phyloP scores from a whole-genome alignment of 2,113 vertebrate species.

The Coregonus clupeaformis region DNA sequence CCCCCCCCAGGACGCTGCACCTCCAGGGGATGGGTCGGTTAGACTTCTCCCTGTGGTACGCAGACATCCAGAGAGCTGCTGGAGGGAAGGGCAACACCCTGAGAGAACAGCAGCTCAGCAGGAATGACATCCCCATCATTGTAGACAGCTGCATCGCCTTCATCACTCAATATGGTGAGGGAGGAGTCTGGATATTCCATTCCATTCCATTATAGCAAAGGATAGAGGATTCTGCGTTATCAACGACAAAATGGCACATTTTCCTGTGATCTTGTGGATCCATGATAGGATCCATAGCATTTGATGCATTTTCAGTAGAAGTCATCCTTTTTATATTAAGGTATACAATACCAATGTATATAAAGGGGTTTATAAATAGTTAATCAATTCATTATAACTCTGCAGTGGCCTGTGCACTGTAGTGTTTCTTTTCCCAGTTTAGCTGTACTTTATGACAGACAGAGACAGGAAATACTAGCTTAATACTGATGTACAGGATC shows the following conservation, averaged over 20 bases:
- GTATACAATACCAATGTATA: no score
- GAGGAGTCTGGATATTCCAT: background rate
- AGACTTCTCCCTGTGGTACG: conserved; percentile 85
- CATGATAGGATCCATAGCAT: no score
- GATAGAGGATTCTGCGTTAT: background rate
- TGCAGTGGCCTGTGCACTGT: no score
- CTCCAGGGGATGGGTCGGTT: conserved; percentile 83
- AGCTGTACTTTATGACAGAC: no score
- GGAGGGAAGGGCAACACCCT: conserved; percentile 86
- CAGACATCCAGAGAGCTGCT: conserved; percentile 84
- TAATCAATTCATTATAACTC: no score
- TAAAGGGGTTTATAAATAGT: no score
- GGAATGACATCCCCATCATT: conserved; percentile 93
- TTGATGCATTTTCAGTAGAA: no score
- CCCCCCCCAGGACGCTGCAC: conserved; percentile 84
- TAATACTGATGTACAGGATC: background rate
- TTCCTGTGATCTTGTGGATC: background rate
- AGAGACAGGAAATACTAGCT: no score
- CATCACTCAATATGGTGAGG: conserved; percentile 92
- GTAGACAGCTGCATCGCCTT: conserved; percentile 97
- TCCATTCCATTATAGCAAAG: conserved; percentile 91
- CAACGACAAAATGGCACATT: background rate
- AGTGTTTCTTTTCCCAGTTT: no score
- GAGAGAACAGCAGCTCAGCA: conserved; percentile 93
- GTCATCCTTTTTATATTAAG: no score